Evolutionary conservation across 1,140 invertebrate species (phyloP).

Genomic region (Drosophila aff.): DNA sequence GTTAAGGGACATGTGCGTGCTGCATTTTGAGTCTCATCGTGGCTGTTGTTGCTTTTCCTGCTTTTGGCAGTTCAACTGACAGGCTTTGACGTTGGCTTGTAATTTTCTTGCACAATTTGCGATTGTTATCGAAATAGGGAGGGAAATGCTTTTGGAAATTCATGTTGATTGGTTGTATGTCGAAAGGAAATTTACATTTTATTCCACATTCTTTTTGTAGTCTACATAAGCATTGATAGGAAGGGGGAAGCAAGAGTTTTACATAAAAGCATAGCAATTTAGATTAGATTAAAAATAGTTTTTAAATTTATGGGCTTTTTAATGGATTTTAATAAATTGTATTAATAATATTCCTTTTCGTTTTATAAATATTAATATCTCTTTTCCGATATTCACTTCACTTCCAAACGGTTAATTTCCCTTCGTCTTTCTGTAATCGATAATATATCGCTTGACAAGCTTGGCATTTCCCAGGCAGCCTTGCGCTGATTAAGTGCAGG

Average conservation of each 20-base stretch:
- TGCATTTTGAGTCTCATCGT: constrained; percentile 42
- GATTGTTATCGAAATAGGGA: constrained; percentile 40
- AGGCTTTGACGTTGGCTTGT: constrained; percentile 44
- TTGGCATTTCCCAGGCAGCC: constrained; percentile 15
- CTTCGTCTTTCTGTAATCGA: not conserved
- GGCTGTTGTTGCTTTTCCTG: constrained; percentile 3
- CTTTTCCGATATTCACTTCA: not conserved
- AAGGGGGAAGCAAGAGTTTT: not conserved
- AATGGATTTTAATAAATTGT: not conserved
- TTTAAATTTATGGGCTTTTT: not conserved
- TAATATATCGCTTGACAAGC: constrained; percentile 16
- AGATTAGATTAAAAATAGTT: constrained; percentile 1
- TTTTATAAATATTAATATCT: not conserved
- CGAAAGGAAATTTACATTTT: constrained; percentile 3
- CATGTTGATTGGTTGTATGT: constrained; percentile 34
- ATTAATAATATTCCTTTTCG: not conserved
- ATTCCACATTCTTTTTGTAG: too few species aligned
- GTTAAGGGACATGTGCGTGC: constrained; percentile 55
- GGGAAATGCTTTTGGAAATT: constrained; percentile 35
- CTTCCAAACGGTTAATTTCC: constrained; percentile 10
- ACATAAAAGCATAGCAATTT: not conserved
- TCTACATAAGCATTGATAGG: not conserved
- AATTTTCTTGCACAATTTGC: constrained; percentile 52
- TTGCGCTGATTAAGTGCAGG: constrained; percentile 29
- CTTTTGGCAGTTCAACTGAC: constrained; percentile 38